A percentile compares a stretch with the other conserved stretches of the same genome.
Conservation (phyloP, 2,113 vertebrate genomes). For the Myxocyprinus asiaticus region DNA sequence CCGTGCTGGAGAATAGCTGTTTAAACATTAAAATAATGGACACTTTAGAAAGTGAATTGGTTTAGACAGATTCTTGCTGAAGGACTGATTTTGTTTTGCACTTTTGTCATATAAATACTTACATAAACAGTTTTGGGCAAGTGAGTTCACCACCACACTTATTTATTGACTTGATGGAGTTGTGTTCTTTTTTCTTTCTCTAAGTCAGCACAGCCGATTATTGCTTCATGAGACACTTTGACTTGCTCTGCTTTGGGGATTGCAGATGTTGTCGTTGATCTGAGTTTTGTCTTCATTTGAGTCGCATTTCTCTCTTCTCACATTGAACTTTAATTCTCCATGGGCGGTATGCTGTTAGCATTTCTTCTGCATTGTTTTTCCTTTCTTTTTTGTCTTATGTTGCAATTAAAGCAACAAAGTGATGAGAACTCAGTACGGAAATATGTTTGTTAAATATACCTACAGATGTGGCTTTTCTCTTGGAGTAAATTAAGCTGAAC, state of each 20-base stretch:
- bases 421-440: constrained; percentile 38
- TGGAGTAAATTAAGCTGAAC: constrained; percentile 73
- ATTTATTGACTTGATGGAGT: background rate
- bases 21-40: background rate
- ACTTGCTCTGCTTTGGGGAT: background rate
- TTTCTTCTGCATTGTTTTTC: constrained; percentile 35
- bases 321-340: background rate
- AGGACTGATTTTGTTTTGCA: background rate
- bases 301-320: too few relatives aligned
- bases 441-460: constrained; percentile 52
- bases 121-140: background rate
- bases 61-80: background rate
- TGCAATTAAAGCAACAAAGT: constrained; percentile 55
- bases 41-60: background rate
- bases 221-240: background rate
- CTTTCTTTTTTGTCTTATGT: constrained; percentile 50
- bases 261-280: background rate
- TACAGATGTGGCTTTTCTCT: constrained; percentile 70
- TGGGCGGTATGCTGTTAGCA: constrained; percentile 11
- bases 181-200: too few relatives aligned
- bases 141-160: background rate
- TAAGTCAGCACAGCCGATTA: background rate
- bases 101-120: background rate
- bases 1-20: constrained; percentile 18
- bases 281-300: too few relatives aligned